Percentiles rank a stretch among this genome's conserved stretches.
phyloP scores from a whole-genome alignment of 23 tunicate genomes.

The Phallusia fumigata region DNA sequence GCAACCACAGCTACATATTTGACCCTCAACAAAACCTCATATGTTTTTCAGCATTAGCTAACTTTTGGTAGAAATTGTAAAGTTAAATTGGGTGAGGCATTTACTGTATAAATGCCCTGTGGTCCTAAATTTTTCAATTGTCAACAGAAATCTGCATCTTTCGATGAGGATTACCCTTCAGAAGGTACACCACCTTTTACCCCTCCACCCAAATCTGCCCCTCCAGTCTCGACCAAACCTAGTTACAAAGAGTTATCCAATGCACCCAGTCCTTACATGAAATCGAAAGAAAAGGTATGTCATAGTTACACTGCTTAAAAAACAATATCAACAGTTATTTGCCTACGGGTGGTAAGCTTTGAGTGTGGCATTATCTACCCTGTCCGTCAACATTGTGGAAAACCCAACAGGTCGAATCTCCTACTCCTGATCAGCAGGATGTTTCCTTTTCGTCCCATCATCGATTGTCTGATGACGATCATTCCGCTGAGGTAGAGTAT shows the following conservation, averaged over 20 bases:
- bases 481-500: background rate
- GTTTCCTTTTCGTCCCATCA: background rate
- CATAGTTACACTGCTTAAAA: background rate
- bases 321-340: background rate
- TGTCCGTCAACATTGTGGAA: background rate
- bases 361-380: background rate
- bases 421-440: background rate
- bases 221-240: conserved; percentile 40
- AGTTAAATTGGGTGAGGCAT: no score
- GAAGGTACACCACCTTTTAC: background rate
- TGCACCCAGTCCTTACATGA: conserved; percentile 6
- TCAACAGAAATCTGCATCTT: conserved; percentile 11
- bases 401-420: background rate
- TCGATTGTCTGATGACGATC: background rate
- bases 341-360: background rate
- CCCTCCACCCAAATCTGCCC: conserved; percentile 30
- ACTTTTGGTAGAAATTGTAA: no score
- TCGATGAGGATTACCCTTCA: background rate
- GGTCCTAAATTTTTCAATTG: background rate
- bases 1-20: no score
- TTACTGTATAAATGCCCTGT: no score
- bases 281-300: background rate
- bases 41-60: no score
- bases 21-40: no score
- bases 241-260: conserved; percentile 23